A percentile compares a stretch with the other conserved stretches of the same genome.
These are phyloP conservation scores for Peromyscus californicus DNA, from an alignment of 2,113 vertebrate species.

Conservation along the genomic window DNA sequence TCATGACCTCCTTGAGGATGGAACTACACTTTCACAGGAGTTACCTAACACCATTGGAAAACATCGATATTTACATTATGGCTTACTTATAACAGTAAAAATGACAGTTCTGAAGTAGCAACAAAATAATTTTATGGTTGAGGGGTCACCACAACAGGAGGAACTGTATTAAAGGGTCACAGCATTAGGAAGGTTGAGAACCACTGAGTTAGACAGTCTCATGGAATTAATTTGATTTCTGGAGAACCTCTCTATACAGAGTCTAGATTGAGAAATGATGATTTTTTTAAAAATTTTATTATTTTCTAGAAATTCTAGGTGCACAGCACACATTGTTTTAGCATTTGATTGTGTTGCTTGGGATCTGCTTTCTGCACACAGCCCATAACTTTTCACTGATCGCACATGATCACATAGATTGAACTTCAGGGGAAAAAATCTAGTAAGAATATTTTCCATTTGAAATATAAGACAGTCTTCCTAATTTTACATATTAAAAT, in stretches of 20 bases:
- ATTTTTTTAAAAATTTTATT: background rate
- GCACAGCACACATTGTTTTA: background rate
- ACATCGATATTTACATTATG: background rate
- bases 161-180: background rate
- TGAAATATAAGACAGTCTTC: constrained; percentile 19
- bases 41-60: background rate
- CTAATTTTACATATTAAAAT: constrained; percentile 17
- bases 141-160: background rate
- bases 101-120: background rate
- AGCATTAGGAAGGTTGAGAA: background rate
- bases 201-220: background rate
- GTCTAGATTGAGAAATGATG: background rate
- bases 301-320: background rate
- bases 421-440: background rate
- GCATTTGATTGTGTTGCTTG: background rate
- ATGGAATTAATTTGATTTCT: background rate
- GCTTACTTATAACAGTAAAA: background rate
- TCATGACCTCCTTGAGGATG: background rate
- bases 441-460: background rate
- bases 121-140: background rate
- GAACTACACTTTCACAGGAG: background rate
- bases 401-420: background rate
- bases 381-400: background rate
- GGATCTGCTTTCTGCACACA: background rate
- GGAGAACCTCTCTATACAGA: background rate